Conservation (phyloP, 2,888 invertebrate species). For the Cancer borealis region DNA sequence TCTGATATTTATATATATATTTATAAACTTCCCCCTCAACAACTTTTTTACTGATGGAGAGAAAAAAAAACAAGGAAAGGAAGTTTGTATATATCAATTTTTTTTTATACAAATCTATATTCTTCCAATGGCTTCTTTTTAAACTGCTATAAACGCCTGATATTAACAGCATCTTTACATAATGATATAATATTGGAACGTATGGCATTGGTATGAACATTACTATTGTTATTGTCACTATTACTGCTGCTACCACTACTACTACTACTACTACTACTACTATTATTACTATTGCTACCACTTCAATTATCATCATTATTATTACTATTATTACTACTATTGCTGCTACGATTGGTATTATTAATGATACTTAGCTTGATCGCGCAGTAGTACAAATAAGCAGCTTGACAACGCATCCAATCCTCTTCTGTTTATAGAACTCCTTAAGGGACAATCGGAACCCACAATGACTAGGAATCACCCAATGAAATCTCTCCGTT, state of each 20-base stretch:
- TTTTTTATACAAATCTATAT: neutral
- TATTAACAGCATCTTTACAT: neutral
- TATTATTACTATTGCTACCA: neutral
- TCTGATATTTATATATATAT: constrained; percentile 42
- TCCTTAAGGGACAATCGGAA: neutral
- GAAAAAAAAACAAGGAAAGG: neutral
- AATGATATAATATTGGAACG: neutral
- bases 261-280: neutral
- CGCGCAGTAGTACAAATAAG: neutral
- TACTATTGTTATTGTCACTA: neutral
- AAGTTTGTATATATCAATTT: neutral
- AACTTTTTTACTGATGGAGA: neutral
- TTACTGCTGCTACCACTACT: neutral
- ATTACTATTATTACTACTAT: neutral
- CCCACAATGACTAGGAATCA: neutral
- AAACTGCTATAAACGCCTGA: neutral
- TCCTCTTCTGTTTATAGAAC: constrained; percentile 15
- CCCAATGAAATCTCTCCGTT: neutral
- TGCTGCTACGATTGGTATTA: neutral
- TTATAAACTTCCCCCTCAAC: neutral
- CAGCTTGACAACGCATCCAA: neutral
- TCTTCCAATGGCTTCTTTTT: neutral
- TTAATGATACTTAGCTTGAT: neutral
- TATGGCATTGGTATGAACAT: constrained; percentile 11
- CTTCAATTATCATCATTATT: neutral